These are phyloP conservation scores for Oscheius myriophilus DNA, from an alignment of 2,888 invertebrate genomes.

Conservation along the genomic window DNA sequence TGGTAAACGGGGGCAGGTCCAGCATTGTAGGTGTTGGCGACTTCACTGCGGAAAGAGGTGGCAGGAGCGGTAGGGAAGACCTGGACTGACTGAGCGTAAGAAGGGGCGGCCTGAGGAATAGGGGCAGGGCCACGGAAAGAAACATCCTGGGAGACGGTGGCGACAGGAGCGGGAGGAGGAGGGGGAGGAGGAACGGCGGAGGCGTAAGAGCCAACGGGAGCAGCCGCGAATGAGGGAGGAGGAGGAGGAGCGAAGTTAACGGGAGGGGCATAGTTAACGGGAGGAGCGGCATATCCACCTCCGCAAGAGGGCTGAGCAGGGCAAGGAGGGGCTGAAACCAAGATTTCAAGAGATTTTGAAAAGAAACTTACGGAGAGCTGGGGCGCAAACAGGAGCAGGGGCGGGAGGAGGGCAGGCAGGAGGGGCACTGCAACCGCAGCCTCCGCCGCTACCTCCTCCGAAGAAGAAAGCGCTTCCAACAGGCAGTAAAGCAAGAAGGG, in stretches of 20 bases:
- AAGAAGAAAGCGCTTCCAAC: slow-evolving; percentile 56
- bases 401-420: slow-evolving; percentile 48
- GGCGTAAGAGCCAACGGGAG: neutral
- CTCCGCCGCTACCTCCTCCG: slow-evolving; percentile 38
- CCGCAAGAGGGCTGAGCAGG: slow-evolving; percentile 20
- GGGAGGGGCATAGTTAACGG: neutral
- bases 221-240: neutral
- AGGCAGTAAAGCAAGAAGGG: slow-evolving; percentile 15
- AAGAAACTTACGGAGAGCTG: slow-evolving; percentile 23
- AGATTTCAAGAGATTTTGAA: neutral
- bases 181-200: slow-evolving; percentile 1
- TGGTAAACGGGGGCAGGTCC: neutral
- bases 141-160: neutral
- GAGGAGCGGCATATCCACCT: slow-evolving; percentile 18
- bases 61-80: too few species aligned
- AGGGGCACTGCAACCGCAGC: slow-evolving; percentile 47
- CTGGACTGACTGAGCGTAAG: too few species aligned
- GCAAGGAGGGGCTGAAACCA: slow-evolving; percentile 25
- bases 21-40: neutral
- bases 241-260: neutral
- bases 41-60: too few species aligned
- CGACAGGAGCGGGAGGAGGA: slow-evolving; percentile 5
- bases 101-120: neutral
- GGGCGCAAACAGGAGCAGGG: slow-evolving; percentile 36
- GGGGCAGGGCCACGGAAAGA: slow-evolving; percentile 2